Evolutionary conservation across 2,888 invertebrate genomes (phyloP).

Genomic region (Scaptomyza caliginosa): DNA sequence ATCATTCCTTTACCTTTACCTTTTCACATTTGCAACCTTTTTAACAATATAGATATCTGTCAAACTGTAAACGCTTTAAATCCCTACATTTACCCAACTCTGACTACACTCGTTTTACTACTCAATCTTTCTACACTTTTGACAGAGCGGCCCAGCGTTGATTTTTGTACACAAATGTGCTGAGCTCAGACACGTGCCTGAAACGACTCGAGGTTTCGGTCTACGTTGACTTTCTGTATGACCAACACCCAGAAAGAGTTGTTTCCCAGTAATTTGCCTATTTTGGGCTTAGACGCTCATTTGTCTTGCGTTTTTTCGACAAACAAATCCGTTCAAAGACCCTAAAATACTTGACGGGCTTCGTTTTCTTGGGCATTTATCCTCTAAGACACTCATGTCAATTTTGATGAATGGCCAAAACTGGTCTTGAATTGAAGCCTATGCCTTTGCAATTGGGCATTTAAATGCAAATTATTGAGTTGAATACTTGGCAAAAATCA

Average conservation of each 20-base stretch:
- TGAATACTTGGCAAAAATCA: slow-evolving; percentile 23
- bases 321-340: slow-evolving; percentile 42
- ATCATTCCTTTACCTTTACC: background rate
- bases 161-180: slow-evolving; percentile 34
- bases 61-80: slow-evolving; percentile 8
- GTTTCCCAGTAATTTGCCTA: slow-evolving; percentile 65
- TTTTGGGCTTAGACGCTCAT: slow-evolving; percentile 64
- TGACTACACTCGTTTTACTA: background rate
- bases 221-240: slow-evolving; percentile 41
- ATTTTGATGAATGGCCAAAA: slow-evolving; percentile 60
- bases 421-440: slow-evolving; percentile 8
- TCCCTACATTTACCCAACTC: slow-evolving; percentile 2
- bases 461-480: slow-evolving; percentile 42
- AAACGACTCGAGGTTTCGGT: background rate
- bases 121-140: slow-evolving; percentile 21
- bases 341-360: slow-evolving; percentile 32
- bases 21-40: slow-evolving; percentile 2
- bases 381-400: slow-evolving; percentile 29
- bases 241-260: slow-evolving; percentile 51
- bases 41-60: background rate
- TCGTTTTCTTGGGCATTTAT: background rate
- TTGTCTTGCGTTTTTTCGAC: slow-evolving; percentile 46
- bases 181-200: slow-evolving; percentile 51
- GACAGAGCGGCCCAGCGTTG: slow-evolving; percentile 10
- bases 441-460: slow-evolving; percentile 17